Evolutionary conservation across 2,113 vertebrate species (phyloP).

Genomic region (Cervus canadensis): DNA sequence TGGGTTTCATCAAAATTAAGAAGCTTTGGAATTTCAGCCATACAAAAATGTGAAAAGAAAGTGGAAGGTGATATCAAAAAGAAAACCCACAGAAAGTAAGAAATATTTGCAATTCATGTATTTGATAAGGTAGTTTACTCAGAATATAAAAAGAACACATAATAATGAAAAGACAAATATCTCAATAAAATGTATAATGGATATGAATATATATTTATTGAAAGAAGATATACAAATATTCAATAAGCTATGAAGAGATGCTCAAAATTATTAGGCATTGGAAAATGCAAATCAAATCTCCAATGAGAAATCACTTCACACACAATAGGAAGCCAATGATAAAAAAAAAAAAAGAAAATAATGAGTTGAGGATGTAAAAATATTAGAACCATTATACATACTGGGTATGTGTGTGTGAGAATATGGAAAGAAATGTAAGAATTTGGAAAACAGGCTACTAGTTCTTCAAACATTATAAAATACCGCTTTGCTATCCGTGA

Average conservation of each 20-base stretch:
- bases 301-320: neutral
- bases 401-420: neutral
- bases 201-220: neutral
- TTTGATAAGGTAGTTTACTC: neutral
- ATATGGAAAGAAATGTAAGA: neutral
- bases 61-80: neutral
- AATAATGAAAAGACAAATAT: neutral
- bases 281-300: neutral
- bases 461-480: neutral
- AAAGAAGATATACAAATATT: neutral
- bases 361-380: neutral
- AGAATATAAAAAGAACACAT: neutral
- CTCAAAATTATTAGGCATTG: neutral
- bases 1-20: neutral
- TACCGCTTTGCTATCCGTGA: neutral
- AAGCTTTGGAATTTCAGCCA: neutral
- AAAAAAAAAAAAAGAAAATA: neutral
- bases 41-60: neutral
- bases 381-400: neutral
- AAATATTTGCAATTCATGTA: neutral
- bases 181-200: neutral
- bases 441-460: neutral
- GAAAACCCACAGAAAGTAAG: neutral
- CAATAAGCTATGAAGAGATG: neutral
- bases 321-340: neutral